Evolutionary conservation across 2,113 vertebrate species (phyloP).

Genomic region (Empidonax traillii): DNA sequence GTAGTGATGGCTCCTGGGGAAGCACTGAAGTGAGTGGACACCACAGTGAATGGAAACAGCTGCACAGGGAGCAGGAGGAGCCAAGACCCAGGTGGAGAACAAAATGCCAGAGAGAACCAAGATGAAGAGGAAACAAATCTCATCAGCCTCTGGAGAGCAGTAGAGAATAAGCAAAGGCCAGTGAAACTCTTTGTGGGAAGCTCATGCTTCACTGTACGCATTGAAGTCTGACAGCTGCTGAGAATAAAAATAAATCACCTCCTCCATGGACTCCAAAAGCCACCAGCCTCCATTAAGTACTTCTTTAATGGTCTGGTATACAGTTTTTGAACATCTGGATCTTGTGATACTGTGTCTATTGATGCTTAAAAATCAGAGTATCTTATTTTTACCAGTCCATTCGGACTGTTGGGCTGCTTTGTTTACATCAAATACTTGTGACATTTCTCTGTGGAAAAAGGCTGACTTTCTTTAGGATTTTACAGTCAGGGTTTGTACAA

Average conservation of each 20-base stretch:
- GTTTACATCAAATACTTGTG: not conserved
- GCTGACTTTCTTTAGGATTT: not conserved
- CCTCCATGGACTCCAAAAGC: not conserved
- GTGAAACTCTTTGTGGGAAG: not conserved
- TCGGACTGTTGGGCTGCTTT: not conserved
- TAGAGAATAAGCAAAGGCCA: not conserved
- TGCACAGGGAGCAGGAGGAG: not conserved
- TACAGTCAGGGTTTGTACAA: not conserved
- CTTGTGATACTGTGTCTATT: not conserved
- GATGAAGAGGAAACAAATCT: not conserved
- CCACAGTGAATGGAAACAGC: not conserved
- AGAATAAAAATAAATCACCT: not conserved
- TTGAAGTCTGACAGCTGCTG: not conserved
- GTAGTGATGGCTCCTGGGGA: not conserved
- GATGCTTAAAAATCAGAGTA: not conserved
- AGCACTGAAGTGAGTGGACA: not conserved
- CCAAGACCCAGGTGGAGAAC: not conserved
- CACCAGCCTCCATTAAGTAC: fast-evolving
- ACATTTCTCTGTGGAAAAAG: not conserved
- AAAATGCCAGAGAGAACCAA: not conserved
- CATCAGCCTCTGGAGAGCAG: not conserved
- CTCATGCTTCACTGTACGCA: not conserved
- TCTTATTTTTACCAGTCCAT: not conserved
- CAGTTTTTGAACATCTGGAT: not conserved
- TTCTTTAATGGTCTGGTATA: not conserved